Base-by-base conservation (phyloP, 2,113 vertebrate species). In the Thalassoma bifasciatum region DNA sequence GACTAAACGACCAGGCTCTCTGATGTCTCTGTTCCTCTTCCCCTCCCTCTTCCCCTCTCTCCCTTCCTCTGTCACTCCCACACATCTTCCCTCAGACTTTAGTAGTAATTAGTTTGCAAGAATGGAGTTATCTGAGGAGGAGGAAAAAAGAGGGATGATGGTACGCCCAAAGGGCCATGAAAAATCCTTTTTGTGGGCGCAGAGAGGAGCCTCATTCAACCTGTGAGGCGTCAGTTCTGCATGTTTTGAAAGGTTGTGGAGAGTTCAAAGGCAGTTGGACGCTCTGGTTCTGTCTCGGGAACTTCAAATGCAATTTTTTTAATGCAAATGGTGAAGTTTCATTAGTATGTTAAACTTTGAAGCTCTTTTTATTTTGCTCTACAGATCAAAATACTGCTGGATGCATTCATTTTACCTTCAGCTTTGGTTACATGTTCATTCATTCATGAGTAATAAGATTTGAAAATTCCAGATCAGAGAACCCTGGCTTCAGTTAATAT, bases 51-150 rank as follows among this genome's bases (percentile, higher is more conserved):
- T 16, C 37, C 17, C 52, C 63, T 68, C 66, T 49, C 40, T 34
- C 47, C 23, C 19, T 37, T 68, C 69, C 58, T 62, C 77, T 77
- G 72, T 63, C 72, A 78, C 65, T 75, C 85, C 62, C 58, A 63
- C 86, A 82, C 65, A 60, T 77, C 73, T 79, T 86, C 67, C 46
- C 71, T 66, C 34, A 69, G 78, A 77, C 66, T 78, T 77, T 66
- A 76, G 71, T 78, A 83, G 87, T 91, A 88, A 91, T 91, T 87
- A 82, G 75, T 86, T 85, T 82, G 71, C 73, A 56, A 34, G 78
- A 81, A 84, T 77, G 59, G 66, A 66, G 63, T 85, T 85, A 86
- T 86, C 60, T 78, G 63, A 80, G 64, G 70, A 83, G 75, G 66
- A 80, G 77, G 71, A 40, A 68, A 75, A 72, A 81, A 64, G 51